Base-by-base conservation (phyloP, 2,797 vertebrate genomes). In the Bovichtus variegatus region DNA sequence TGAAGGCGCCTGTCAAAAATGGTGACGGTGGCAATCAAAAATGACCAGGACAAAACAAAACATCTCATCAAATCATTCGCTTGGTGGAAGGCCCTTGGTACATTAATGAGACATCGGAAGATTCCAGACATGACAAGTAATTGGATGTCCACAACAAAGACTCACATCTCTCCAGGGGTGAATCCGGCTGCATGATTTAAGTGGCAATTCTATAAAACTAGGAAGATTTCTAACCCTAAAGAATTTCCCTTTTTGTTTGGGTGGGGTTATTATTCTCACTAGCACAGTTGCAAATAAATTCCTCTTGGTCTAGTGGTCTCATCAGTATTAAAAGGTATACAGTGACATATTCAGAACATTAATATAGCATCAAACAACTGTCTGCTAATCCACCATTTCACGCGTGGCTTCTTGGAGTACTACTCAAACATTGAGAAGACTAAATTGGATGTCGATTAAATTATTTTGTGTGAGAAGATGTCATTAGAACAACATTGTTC, bases 21-120 rank as follows among this genome's bases (percentile, higher is more conserved):
- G 64, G 64, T 67, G 43, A 67, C 67, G n/a, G n/a, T n/a, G n/a
- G n/a, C 47, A 69, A 59, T 74, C 47, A 74, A 63, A n/a, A 67
- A 71, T 31, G 21, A 60, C 34, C 25, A 47, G 23, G 75, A 68
- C 31, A 53, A 71, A 65, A 75, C 58, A 71, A 57, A 61, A 74
- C 10, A 58, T 68, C 27, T 60, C 50, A 72, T 78, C 43, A 59
- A 49, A 72, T 49, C 51, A 60, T 58, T 68, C 59, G 47, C 50
- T 68, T 46, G 54, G 44, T 62, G 38, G 63, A 40, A 29, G 41
- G 21, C 43, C 41, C 10, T 63, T 49, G 44, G 38, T 43, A 31
- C 2, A 27, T 19, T 41, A 62, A 59, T 66, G 11, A 9, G 25
- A 71, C 64, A 58, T 44, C 15, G 5, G 54, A 66, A 38, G 41